Evolutionary conservation across 2,888 invertebrate species (phyloP).

Genomic region (Teinopalpus imperialis): DNA sequence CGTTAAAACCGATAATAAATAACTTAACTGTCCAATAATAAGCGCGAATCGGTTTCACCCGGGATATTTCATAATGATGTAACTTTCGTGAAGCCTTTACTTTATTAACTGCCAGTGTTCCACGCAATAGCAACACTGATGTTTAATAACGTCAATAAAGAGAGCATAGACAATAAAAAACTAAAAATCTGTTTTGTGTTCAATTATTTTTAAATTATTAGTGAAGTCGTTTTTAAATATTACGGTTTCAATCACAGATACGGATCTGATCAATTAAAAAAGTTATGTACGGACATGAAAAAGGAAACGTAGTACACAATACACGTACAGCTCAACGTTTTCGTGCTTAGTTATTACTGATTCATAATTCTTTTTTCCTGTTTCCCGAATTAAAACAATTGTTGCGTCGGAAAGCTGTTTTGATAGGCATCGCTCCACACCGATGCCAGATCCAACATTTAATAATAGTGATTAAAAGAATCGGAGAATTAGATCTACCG

Average conservation of each 20-base stretch:
- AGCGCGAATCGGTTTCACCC: neutral
- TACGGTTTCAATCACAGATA: conserved; percentile 20
- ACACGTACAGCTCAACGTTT: too few relatives aligned
- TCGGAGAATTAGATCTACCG: conserved; percentile 56
- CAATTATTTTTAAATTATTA: conserved; percentile 3
- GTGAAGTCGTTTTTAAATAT: conserved; percentile 13
- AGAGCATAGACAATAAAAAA: conserved; percentile 2
- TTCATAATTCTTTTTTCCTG: conserved; percentile 68
- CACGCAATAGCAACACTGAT: neutral
- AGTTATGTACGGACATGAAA: conserved; percentile 45
- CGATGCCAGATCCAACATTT: conserved; percentile 44
- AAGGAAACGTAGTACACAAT: conserved; percentile 53
- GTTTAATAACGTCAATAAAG: neutral
- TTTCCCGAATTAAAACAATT: conserved; percentile 70
- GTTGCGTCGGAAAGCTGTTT: conserved; percentile 48
- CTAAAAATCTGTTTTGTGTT: neutral
- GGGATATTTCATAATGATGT: neutral
- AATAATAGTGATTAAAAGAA: conserved; percentile 62
- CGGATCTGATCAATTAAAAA: conserved; percentile 52
- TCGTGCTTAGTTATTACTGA: conserved; percentile 66
- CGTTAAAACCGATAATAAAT: conserved; percentile 7
- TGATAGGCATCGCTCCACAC: conserved; percentile 56
- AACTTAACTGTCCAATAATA: conserved; percentile 1
- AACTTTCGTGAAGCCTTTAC: conserved; percentile 1
- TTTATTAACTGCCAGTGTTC: neutral